Percentiles rank a stretch among this genome's conserved stretches.
phyloP scores from a whole-genome alignment of 2,113 vertebrate genomes.

The Rana temporaria region DNA sequence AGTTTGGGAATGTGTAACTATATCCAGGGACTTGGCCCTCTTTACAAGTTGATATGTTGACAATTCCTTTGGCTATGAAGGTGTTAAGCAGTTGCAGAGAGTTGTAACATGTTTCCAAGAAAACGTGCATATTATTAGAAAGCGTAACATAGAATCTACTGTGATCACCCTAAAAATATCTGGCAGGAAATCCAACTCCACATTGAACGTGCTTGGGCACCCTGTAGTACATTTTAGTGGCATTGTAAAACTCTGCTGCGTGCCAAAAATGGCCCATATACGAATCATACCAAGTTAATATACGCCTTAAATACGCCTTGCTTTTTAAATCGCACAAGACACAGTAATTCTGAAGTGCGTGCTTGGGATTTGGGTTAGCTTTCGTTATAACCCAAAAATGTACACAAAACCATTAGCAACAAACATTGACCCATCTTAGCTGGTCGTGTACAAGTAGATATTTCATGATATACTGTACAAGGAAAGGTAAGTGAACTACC shows the following conservation, averaged over 20 bases:
- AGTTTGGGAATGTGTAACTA: constrained; percentile 22
- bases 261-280: constrained; percentile 12
- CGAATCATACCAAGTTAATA: background rate
- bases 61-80: constrained; percentile 40
- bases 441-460: too few species aligned
- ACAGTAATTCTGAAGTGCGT: background rate
- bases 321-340: constrained; percentile 12
- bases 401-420: too few species aligned
- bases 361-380: background rate
- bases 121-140: constrained; percentile 51
- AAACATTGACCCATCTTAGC: too few species aligned
- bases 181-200: constrained; percentile 52
- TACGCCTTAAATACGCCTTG: background rate
- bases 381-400: too few species aligned
- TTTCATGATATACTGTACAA: too few species aligned
- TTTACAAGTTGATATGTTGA: constrained; percentile 36
- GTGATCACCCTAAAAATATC: constrained; percentile 55
- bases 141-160: constrained; percentile 34
- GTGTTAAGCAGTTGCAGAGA: constrained; percentile 42
- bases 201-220: constrained; percentile 32
- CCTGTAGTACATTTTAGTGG: constrained; percentile 27
- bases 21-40: constrained; percentile 28
- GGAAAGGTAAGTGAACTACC: too few species aligned
- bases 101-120: constrained; percentile 50
- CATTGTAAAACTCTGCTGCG: constrained; percentile 26